Conservation (phyloP, 2,888 invertebrate species). For the Leucophora obtusa region DNA sequence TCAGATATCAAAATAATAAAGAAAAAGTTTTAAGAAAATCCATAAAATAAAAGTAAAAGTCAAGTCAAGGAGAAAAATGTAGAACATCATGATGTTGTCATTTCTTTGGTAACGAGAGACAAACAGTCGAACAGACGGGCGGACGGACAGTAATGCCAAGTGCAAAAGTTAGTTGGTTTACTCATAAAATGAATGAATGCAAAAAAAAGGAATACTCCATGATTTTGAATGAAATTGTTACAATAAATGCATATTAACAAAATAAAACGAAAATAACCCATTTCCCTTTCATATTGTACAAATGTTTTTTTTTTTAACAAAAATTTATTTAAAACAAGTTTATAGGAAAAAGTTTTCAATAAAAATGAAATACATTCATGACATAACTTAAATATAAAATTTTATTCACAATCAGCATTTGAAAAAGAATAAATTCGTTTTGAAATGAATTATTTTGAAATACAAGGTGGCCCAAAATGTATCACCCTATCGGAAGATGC, state of each 20-base stretch:
- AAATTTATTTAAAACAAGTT: constrained; percentile 19
- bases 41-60: constrained; percentile 50
- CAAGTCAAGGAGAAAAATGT: constrained; percentile 50
- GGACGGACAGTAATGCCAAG: background rate
- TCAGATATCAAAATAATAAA: constrained; percentile 37
- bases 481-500: no score
- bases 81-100: constrained; percentile 34
- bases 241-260: constrained; percentile 41
- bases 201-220: background rate
- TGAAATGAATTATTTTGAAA: background rate
- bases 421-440: no score
- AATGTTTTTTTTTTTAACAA: background rate
- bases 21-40: constrained; percentile 10
- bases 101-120: background rate
- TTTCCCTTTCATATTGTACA: background rate
- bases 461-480: no score
- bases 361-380: constrained; percentile 23
- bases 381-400: constrained; percentile 31
- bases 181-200: no score
- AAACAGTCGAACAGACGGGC: background rate
- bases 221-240: constrained; percentile 21
- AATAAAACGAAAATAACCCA: constrained; percentile 11
- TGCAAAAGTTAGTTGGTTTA: background rate
- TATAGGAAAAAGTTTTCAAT: constrained; percentile 25
- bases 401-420: no score